Percentiles rank a stretch among this genome's conserved stretches.
Conservation (phyloP, 2,113 vertebrate genomes). For the Oxygymnocypris stewartii region DNA sequence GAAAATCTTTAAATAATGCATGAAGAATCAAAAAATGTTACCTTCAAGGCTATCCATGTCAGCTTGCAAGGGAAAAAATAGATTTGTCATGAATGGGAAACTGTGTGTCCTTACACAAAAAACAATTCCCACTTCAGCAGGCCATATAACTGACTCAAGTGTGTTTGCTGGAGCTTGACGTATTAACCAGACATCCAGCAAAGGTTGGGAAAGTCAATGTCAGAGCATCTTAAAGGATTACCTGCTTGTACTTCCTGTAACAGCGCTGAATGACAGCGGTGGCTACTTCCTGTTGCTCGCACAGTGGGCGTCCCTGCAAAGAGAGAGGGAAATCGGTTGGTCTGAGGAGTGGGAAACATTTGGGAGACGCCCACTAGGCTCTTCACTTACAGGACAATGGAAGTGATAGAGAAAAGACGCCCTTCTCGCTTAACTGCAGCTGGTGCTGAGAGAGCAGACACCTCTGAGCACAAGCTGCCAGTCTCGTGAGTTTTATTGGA, state of each 20-base stretch:
- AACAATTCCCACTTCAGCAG: neutral
- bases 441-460: slow-evolving; percentile 62
- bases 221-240: slow-evolving; percentile 63
- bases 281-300: slow-evolving; percentile 97
- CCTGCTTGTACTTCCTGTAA: slow-evolving; percentile 99
- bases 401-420: slow-evolving; percentile 25
- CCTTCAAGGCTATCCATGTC: slow-evolving; percentile 99
- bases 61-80: slow-evolving; percentile 85
- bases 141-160: slow-evolving; percentile 6
- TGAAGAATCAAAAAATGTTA: slow-evolving; percentile 70
- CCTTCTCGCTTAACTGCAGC: slow-evolving; percentile 57
- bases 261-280: slow-evolving; percentile 97
- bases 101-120: neutral
- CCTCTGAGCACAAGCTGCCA: slow-evolving; percentile 68
- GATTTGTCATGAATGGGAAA: slow-evolving; percentile 51
- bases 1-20: neutral
- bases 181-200: slow-evolving; percentile 2
- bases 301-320: slow-evolving; percentile 88
- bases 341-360: slow-evolving; percentile 32
- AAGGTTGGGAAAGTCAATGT: slow-evolving; percentile 9
- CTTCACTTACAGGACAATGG: neutral
- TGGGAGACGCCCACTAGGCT: slow-evolving; percentile 12
- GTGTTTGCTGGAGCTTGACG: neutral
- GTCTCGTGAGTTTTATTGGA: slow-evolving; percentile 56
- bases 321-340: slow-evolving; percentile 68